These are phyloP conservation scores for Saguinus midas DNA, from an alignment of 2,113 vertebrate species.

Conservation along the genomic window DNA sequence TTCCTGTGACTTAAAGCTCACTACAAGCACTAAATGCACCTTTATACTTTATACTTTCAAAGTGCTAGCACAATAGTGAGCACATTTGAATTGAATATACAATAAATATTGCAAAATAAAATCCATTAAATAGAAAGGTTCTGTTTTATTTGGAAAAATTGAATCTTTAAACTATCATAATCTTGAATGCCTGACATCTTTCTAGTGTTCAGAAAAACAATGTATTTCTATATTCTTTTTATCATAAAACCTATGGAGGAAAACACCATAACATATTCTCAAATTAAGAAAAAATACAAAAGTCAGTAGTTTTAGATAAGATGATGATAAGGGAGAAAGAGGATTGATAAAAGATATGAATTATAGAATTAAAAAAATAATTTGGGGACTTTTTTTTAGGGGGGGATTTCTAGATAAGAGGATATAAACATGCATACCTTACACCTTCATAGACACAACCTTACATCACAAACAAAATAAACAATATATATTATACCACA, in stretches of 20 bases:
- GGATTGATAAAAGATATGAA: background rate
- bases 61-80: background rate
- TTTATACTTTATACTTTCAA: background rate
- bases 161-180: constrained; percentile 3
- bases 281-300: constrained; percentile 12
- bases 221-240: background rate
- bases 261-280: background rate
- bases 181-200: background rate
- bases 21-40: background rate
- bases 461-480: background rate
- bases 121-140: background rate
- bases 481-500: background rate
- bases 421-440: background rate
- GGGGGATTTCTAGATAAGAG: background rate
- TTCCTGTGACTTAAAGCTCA: constrained; percentile 33
- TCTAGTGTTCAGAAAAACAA: constrained; percentile 5
- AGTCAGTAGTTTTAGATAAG: background rate
- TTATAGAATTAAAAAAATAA: background rate
- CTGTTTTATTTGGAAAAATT: constrained; percentile 22
- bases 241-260: constrained; percentile 12
- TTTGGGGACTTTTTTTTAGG: background rate
- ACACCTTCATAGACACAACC: background rate
- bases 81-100: constrained; percentile 28
- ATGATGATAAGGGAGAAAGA: background rate
- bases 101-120: constrained; percentile 59